Percentiles rank a stretch among this genome's conserved stretches.
Conservation (phyloP, 2,113 vertebrate genomes). For the Rallus limicola region DNA sequence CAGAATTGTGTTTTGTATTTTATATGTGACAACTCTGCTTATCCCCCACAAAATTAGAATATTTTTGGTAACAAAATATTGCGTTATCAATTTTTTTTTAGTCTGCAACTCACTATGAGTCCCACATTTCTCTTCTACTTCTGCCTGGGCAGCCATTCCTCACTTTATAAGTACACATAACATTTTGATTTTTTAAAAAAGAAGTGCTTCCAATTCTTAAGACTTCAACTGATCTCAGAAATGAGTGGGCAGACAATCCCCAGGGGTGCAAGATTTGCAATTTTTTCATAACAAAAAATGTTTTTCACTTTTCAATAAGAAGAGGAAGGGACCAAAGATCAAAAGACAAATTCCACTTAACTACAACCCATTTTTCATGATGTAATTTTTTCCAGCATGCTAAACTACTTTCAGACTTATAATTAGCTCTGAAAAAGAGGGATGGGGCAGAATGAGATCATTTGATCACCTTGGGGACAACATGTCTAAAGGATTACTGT, state of each 20-base stretch:
- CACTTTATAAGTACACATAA: neutral
- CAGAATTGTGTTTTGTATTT: neutral
- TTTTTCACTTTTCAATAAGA: slow-evolving; percentile 13
- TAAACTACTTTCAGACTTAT: neutral
- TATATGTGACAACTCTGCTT: neutral
- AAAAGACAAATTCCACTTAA: slow-evolving; percentile 51
- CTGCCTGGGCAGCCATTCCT: neutral
- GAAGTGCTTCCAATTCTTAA: neutral
- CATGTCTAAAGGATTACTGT: neutral
- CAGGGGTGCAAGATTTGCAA: slow-evolving; percentile 37
- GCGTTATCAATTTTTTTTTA: neutral
- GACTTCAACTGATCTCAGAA: slow-evolving; percentile 51
- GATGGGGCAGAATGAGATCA: neutral
- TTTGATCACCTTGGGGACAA: neutral
- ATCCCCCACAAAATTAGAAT: neutral
- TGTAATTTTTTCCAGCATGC: neutral
- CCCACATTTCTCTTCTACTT: neutral
- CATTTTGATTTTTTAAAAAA: neutral
- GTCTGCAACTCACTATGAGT: neutral
- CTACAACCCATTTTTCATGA: slow-evolving; percentile 20
- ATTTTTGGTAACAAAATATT: neutral
- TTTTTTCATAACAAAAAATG: slow-evolving; percentile 44
- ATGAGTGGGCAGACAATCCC: slow-evolving; percentile 4
- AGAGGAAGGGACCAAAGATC: slow-evolving; percentile 15
- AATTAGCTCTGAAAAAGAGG: neutral